Conservation (phyloP, 2,888 invertebrate species). For the Bellardia bayeri region DNA sequence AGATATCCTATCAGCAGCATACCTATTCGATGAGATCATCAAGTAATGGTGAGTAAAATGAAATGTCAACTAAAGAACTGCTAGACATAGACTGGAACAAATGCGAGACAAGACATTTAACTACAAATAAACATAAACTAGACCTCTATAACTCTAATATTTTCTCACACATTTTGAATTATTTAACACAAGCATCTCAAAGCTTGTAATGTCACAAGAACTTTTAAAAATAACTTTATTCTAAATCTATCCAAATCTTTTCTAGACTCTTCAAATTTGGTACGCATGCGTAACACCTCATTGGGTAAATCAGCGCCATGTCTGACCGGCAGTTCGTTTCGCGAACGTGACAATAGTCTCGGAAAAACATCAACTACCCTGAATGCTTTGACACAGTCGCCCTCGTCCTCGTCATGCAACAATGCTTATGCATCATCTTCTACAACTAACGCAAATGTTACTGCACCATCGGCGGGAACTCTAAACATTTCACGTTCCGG, state of each 20-base stretch:
- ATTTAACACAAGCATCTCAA: no score
- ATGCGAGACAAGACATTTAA: no score
- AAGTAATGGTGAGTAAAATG: constrained; percentile 78
- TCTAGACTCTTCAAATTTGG: constrained; percentile 88
- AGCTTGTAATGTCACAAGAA: no score
- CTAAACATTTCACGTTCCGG: constrained; percentile 80
- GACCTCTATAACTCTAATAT: no score
- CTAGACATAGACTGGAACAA: no score
- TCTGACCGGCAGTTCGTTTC: constrained; percentile 89
- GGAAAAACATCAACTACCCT: constrained; percentile 50
- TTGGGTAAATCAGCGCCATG: constrained; percentile 98
- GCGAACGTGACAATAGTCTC: constrained; percentile 66
- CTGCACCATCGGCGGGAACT: constrained; percentile 59
- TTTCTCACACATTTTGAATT: no score
- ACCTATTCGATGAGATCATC: constrained; percentile 82
- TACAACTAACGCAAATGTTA: constrained; percentile 59
- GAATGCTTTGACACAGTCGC: constrained; percentile 67
- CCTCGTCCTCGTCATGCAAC: constrained; percentile 70
- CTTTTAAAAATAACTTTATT: not conserved
- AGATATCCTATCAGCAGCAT: constrained; percentile 84
- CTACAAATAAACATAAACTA: no score
- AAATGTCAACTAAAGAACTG: no score
- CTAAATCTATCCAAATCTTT: not conserved
- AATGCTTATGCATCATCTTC: constrained; percentile 59
- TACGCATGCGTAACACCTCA: constrained; percentile 94